phyloP scores from a whole-genome alignment of 2,113 vertebrate species.

The Crotalus tigris region DNA sequence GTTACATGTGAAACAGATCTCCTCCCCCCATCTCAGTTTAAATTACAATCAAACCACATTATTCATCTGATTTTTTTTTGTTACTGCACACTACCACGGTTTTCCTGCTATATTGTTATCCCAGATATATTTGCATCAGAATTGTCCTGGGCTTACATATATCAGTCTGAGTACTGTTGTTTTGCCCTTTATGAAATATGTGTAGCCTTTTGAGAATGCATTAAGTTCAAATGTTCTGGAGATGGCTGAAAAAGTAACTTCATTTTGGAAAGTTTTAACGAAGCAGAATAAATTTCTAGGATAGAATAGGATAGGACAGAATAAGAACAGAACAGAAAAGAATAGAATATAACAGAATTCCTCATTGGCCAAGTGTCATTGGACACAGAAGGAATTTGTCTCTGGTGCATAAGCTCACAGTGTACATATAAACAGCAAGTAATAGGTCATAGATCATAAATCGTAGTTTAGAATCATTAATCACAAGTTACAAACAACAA shows the following conservation, averaged over 20 bases:
- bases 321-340: background rate
- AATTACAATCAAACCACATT: background rate
- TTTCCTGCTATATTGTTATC: background rate
- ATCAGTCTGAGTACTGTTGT: background rate
- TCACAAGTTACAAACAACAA: background rate
- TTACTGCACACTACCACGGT: background rate
- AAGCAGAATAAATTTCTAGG: background rate
- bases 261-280: background rate
- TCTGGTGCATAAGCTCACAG: background rate
- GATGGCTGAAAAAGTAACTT: background rate
- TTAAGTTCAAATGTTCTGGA: conserved; percentile 19
- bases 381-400: background rate
- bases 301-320: background rate
- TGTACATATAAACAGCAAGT: background rate
- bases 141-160: background rate
- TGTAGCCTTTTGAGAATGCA: background rate
- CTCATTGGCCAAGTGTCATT: background rate
- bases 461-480: background rate
- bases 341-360: background rate
- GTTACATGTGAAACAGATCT: background rate
- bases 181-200: background rate
- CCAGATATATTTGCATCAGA: background rate
- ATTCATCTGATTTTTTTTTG: background rate
- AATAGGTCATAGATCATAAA: background rate
- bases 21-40: background rate